Base-by-base conservation (phyloP, 2,797 vertebrate species). In the Cynopterus sphinx region DNA sequence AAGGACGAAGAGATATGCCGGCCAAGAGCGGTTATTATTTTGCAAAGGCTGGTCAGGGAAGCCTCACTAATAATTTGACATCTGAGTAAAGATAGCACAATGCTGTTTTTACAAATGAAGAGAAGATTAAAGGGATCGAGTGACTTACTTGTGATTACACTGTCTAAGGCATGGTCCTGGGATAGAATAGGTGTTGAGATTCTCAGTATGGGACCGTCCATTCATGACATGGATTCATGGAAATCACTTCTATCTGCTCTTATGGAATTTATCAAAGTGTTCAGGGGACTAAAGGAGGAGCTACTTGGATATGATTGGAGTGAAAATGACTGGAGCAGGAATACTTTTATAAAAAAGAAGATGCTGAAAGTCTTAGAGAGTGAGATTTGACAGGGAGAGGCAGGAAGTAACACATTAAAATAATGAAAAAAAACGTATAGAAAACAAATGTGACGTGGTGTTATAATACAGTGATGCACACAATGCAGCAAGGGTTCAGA, bases 111-210 rank as follows among this genome's bases (percentile, higher is more conserved):
- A 57, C 17, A 33, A 65, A 53, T 43, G 53, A 95, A 46, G 39
- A 41, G 19, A 81, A 22, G 1, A 41, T 63, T 22, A 65, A 28
- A 24, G 26, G 57, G 43, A 49, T 9, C 31, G 51, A 36, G 26
- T 78, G 26, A 33, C 17, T 71, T 63, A 9, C 1, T 39, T 3
- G 15, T 31, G 24, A 28, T 22, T 77, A 46, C 16, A 31, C 0
- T 31, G 1, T 41, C 16, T 65, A 0, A 5, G 3, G 8, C 51
- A 16, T 68, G 10, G 2, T 5, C 4, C 2, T 55, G 21, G 19
- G 8, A 31, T 53, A 9, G 19, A 26, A 1, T 22, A 31, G 22
- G 6, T 22, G 5, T n/a, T 65, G 51, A 11, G 26, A 74, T 74
- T 59, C 13, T n/a, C 13, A 49, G 2, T 75, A 46, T n/a, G 63